These are phyloP conservation scores for Eriocheir sinensis DNA, from an alignment of 1,140 invertebrate genomes.

Conservation along the genomic window DNA sequence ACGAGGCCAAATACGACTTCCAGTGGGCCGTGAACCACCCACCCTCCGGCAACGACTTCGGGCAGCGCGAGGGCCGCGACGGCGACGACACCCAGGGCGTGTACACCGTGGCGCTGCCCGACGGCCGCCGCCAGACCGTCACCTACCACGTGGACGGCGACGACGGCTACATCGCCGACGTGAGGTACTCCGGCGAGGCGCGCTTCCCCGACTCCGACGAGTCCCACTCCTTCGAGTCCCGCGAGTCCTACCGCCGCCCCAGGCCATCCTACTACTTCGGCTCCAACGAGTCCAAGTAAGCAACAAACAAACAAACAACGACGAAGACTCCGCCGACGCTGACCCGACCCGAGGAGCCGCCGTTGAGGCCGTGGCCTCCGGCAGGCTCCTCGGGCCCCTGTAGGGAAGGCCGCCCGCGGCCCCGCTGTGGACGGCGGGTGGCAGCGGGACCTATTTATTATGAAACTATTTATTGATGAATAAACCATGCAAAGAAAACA, in stretches of 20 bases:
- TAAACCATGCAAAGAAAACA: neutral
- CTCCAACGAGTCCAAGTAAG: constrained; percentile 42
- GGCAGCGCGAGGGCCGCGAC: constrained; percentile 11
- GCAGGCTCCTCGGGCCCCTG: no score
- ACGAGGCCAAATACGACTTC: neutral
- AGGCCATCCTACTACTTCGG: neutral
- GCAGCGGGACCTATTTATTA: no score
- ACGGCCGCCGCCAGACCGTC: constrained; percentile 53
- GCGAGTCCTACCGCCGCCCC: neutral
- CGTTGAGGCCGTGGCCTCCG: no score
- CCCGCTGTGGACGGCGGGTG: neutral
- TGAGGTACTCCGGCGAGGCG: constrained; percentile 44
- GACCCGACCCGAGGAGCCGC: no score
- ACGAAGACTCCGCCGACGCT: neutral
- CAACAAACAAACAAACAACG: neutral
- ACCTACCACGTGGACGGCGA: constrained; percentile 56
- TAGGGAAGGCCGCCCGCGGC: no score
- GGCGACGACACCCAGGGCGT: constrained; percentile 53
- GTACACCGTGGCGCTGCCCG: constrained; percentile 44
- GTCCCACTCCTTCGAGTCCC: neutral
- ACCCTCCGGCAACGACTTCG: constrained; percentile 33
- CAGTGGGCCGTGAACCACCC: neutral
- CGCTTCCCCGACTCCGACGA: neutral
- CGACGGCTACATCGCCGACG: constrained; percentile 60
- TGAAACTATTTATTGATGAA: neutral